Evolutionary conservation across 1,140 invertebrate genomes (phyloP).

Genomic region (Lutraria rhynchaena): DNA sequence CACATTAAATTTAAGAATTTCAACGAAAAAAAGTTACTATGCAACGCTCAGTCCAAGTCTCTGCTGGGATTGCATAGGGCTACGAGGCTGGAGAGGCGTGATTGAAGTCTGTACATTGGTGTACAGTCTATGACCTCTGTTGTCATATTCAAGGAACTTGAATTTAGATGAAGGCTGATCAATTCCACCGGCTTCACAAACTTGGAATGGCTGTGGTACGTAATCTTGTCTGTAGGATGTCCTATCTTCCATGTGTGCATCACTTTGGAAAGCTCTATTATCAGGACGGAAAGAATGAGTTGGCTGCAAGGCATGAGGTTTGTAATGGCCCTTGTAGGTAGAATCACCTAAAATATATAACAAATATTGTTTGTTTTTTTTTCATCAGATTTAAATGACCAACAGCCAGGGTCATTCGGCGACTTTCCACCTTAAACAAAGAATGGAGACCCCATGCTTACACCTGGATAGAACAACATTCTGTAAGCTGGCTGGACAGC

Average conservation of each 20-base stretch:
- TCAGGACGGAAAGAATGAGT: constrained; percentile 43
- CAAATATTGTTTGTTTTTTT: neutral
- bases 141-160: constrained; percentile 25
- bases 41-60: constrained; percentile 50
- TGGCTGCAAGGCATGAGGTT: constrained; percentile 32
- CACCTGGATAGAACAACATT: no score
- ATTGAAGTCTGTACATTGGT: constrained; percentile 30
- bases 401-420: no score
- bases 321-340: constrained; percentile 51
- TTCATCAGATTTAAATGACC: no score
- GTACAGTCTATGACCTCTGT: constrained; percentile 39
- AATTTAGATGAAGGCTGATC: constrained; percentile 39
- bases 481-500: no score
- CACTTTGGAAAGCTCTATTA: constrained; percentile 26
- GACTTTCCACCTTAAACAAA: no score
- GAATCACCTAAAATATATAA: constrained; percentile 35
- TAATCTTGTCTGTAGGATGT: constrained; percentile 54
- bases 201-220: constrained; percentile 28
- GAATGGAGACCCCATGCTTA: no score
- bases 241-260: constrained; percentile 46
- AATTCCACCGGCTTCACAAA: constrained; percentile 35
- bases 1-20: no score
- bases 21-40: constrained; percentile 38
- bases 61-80: constrained; percentile 48
- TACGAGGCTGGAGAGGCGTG: constrained; percentile 18